Base-by-base conservation (phyloP, 2,888 invertebrate genomes). In the Zootermopsis nevadensis region DNA sequence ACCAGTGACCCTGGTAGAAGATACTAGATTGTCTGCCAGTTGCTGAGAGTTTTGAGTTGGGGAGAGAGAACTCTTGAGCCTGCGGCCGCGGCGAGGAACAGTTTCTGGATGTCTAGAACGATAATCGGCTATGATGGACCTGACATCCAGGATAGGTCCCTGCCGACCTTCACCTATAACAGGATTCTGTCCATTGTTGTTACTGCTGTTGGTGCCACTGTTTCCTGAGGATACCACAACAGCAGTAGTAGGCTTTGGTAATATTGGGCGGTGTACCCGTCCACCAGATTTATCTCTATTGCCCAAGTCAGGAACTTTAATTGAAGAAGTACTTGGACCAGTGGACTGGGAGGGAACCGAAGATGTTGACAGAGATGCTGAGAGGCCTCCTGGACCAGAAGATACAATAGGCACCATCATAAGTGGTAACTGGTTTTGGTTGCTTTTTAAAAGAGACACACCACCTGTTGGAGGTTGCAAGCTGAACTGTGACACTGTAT, bases 101-200 rank as follows among this genome's bases (percentile, higher is more conserved):
- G 93, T 90, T 86, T 96, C 95, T 0, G 95, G 95, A 89, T 95
- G 95, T 86, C 94, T 91, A 85, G 94, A 94, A 86, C 95, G 92
- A 87, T 95, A 95, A 88, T 96, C 96, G 0, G 95, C 95, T 87
- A 95, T 95, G 83, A 96, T 95, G 7, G 95, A 94, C 88, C 95
- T 94, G 0, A 96, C 96, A 88, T 96, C 95, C 84, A 95, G 93
- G n/a, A 94, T 94, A 0, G 95, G 93, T 0, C 95, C 94, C 87
- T 95, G 95, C 0, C 94, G 91, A 0, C 95, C 95, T 89, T 93
- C 93, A 0, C 92, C 91, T 83, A 93, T 89, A 83, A 93, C 92
- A 24, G 93, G 92, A 85, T 93, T 93, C 88, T 91, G 91, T 10
- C 83, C 84, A 48, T 85, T 85, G 79, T 81, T 83, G 72, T 72